phyloP scores from a whole-genome alignment of 2,113 vertebrate species.

The Burhinus bistriatus region DNA sequence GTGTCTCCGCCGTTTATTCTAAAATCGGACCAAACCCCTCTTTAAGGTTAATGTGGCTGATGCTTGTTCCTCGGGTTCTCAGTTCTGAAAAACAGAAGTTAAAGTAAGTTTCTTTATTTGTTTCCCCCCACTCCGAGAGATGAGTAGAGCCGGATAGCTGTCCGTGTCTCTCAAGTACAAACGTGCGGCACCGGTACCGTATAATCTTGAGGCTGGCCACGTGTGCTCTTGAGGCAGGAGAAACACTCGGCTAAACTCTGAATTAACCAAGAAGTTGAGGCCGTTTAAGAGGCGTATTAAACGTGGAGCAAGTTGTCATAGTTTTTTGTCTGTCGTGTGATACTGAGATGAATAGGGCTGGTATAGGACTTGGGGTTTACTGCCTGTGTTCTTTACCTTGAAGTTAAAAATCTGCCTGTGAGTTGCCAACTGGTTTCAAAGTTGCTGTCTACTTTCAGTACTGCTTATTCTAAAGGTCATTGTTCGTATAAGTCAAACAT shows the following conservation, averaged over 20 bases:
- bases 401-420: background rate
- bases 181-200: background rate
- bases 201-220: background rate
- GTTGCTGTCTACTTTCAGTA: background rate
- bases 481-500: background rate
- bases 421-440: background rate
- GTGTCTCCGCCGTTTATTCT: constrained; percentile 33
- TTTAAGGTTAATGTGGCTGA: background rate
- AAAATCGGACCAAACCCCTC: constrained; percentile 24
- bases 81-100: background rate
- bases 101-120: background rate
- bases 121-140: background rate
- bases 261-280: background rate
- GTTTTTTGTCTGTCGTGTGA: background rate
- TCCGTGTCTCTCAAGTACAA: background rate
- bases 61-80: background rate
- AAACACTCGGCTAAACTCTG: background rate
- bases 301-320: background rate
- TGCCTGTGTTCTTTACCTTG: background rate
- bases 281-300: background rate
- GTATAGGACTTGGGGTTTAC: background rate
- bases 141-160: background rate
- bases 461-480: background rate
- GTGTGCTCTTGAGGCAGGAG: background rate
- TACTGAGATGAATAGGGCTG: background rate